phyloP scores from a whole-genome alignment of 2,888 invertebrate species.

The Melanargia galathea region DNA sequence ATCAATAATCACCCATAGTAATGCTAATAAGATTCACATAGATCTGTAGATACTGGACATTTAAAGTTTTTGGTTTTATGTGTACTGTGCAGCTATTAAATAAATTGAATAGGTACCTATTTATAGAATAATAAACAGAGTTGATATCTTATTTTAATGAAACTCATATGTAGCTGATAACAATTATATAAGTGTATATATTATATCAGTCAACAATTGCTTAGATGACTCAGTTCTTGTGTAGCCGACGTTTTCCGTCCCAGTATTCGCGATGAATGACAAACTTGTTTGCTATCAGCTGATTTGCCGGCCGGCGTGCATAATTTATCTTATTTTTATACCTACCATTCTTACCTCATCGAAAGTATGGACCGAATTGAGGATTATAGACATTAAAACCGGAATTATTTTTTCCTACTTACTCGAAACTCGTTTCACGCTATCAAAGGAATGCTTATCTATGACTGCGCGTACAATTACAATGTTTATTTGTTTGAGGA shows the following conservation, averaged over 20 bases:
- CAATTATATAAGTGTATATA: slow-evolving; percentile 1
- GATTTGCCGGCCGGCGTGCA: slow-evolving; percentile 66
- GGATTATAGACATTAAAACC: slow-evolving; percentile 58
- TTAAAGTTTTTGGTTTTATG: too few relatives aligned
- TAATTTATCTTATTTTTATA: slow-evolving; percentile 55
- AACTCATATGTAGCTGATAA: slow-evolving; percentile 4
- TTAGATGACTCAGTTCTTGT: slow-evolving; percentile 27
- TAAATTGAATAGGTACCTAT: background rate
- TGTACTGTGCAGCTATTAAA: too few relatives aligned
- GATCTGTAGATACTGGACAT: background rate
- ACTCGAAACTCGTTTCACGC: slow-evolving; percentile 47
- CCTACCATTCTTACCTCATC: slow-evolving; percentile 66
- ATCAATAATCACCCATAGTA: too few relatives aligned
- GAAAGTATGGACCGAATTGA: slow-evolving; percentile 47
- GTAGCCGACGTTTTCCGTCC: slow-evolving; percentile 21
- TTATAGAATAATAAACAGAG: background rate
- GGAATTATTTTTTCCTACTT: slow-evolving; percentile 47
- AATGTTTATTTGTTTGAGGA: background rate
- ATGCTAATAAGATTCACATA: background rate
- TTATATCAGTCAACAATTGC: background rate
- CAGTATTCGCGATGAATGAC: slow-evolving; percentile 43
- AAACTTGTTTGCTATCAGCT: slow-evolving; percentile 73
- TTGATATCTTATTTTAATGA: background rate
- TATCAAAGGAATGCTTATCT: slow-evolving; percentile 32
- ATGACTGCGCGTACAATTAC: background rate